These are phyloP conservation scores for Macrophya annulata DNA, from an alignment of 2,888 invertebrate species.

Conservation along the genomic window DNA sequence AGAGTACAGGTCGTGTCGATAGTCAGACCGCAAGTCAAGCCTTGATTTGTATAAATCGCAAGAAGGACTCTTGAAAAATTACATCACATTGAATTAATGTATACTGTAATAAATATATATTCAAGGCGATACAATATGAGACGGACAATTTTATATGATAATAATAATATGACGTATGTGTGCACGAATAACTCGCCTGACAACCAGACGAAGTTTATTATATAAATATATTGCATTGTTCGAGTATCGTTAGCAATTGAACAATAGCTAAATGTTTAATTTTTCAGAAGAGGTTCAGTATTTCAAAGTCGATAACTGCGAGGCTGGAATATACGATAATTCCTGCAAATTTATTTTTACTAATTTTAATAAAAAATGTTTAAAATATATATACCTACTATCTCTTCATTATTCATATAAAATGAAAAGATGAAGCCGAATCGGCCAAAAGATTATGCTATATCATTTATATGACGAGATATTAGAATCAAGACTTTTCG, in stretches of 20 bases:
- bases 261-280: constrained; percentile 16
- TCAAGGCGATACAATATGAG: constrained; percentile 10
- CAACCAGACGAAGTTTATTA: background rate
- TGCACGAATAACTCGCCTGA: background rate
- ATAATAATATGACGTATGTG: background rate
- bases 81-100: background rate
- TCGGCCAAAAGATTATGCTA: background rate
- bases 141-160: background rate
- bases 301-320: background rate
- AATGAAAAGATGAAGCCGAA: background rate
- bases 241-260: background rate
- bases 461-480: background rate
- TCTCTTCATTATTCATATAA: background rate
- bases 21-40: background rate
- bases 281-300: background rate
- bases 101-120: background rate
- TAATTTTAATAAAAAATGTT: background rate
- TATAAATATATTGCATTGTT: constrained; percentile 20
- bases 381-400: background rate
- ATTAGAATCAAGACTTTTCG: background rate
- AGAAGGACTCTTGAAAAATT: background rate
- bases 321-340: background rate
- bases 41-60: background rate
- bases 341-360: background rate
- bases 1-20: background rate